phyloP scores from a whole-genome alignment of 2,113 vertebrate genomes.

The Arvicanthis niloticus region DNA sequence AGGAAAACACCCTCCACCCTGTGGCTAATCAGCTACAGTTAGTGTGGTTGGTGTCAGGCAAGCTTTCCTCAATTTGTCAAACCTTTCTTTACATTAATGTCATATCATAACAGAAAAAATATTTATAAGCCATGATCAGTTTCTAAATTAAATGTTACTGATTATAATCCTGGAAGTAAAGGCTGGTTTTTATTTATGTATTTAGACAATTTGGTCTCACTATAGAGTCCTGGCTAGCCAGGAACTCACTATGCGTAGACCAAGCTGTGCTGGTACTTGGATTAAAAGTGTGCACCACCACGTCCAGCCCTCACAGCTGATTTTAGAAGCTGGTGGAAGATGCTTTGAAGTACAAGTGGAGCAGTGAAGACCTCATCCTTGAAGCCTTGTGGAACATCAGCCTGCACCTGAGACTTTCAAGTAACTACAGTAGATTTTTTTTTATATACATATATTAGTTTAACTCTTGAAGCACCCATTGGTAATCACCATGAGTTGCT shows the following conservation, averaged over 20 bases:
- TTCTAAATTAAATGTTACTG: neutral
- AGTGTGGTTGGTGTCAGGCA: neutral
- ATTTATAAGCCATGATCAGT: neutral
- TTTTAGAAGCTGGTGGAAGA: neutral
- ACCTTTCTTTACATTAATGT: neutral
- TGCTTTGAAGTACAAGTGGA: accelerated
- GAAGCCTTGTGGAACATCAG: neutral
- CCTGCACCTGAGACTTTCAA: neutral
- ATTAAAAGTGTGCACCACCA: neutral
- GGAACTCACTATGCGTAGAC: neutral
- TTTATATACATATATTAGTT: neutral
- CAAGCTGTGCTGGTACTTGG: too few relatives aligned
- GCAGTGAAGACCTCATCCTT: accelerated
- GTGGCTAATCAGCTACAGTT: too few relatives aligned
- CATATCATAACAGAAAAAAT: neutral
- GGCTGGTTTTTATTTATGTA: neutral
- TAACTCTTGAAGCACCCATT: neutral
- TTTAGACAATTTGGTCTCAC: neutral
- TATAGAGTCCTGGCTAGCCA: neutral
- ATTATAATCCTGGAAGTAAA: neutral
- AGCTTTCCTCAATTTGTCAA: neutral
- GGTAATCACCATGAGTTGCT: neutral
- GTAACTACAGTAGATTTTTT: neutral
- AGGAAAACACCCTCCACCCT: neutral
- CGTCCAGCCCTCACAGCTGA: too few relatives aligned